These are phyloP conservation scores for Gorsachius magnificus DNA, from an alignment of 2,797 vertebrate genomes.

Conservation along the genomic window DNA sequence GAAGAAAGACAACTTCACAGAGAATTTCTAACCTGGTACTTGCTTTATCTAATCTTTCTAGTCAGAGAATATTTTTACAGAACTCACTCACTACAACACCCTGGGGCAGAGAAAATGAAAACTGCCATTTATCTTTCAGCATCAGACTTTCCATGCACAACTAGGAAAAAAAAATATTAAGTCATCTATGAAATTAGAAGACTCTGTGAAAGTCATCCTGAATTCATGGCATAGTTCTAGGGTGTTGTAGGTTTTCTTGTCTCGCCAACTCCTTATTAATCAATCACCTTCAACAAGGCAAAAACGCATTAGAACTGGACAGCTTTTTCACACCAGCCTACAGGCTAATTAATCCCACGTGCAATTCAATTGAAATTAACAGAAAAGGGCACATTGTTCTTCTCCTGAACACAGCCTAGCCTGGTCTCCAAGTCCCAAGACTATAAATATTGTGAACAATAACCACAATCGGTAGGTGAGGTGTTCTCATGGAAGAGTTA, in stretches of 20 bases:
- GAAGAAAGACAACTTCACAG: background rate
- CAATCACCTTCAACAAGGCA: background rate
- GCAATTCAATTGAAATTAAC: background rate
- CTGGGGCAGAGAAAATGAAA: background rate
- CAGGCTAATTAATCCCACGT: background rate
- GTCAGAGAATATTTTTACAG: background rate
- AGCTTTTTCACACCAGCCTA: too few species aligned
- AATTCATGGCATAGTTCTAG: background rate
- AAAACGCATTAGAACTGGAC: background rate
- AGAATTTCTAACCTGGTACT: background rate
- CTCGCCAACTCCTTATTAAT: background rate
- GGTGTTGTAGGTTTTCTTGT: background rate
- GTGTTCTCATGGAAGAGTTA: background rate
- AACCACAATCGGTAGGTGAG: background rate
- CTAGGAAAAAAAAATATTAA: background rate
- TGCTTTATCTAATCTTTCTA: background rate
- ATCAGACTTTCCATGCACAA: background rate
- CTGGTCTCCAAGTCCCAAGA: background rate
- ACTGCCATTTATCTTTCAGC: background rate
- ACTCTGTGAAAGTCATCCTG: background rate
- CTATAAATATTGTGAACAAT: conserved; percentile 30
- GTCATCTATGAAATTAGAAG: background rate
- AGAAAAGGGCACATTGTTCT: background rate
- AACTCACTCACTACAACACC: background rate
- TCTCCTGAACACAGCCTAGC: background rate